Conservation (phyloP, 2,888 invertebrate genomes). For the Drosophila affinis region DNA sequence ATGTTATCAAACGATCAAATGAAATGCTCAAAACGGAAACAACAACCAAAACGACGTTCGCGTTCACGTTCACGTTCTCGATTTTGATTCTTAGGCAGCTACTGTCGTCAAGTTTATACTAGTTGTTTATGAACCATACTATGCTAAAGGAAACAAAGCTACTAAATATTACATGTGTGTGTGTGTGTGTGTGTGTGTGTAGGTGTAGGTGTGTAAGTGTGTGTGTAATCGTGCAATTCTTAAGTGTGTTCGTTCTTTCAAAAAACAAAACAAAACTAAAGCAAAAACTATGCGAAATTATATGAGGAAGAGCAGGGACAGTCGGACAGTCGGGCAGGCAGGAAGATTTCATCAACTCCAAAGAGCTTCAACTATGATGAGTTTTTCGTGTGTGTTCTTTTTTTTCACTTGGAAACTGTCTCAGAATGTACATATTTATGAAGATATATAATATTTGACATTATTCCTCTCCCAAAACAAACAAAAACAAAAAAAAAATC, state of each 20-base stretch:
- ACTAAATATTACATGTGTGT: conserved; percentile 55
- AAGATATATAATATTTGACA: conserved; percentile 38
- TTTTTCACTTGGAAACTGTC: conserved; percentile 35
- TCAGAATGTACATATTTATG: conserved; percentile 66
- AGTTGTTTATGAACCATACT: conserved; percentile 63
- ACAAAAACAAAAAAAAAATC: not conserved
- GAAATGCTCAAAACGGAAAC: conserved; percentile 68
- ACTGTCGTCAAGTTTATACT: conserved; percentile 71
- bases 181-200: conserved; percentile 15
- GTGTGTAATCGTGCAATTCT: conserved; percentile 77
- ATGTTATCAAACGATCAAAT: conserved; percentile 43
- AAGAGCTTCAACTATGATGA: conserved; percentile 50
- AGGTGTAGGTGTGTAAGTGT: not conserved
- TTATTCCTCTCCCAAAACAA: conserved; percentile 32
- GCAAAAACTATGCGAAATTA: conserved; percentile 24
- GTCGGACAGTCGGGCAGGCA: conserved; percentile 6
- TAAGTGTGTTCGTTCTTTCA: conserved; percentile 66
- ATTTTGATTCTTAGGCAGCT: conserved; percentile 71
- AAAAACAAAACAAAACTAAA: conserved; percentile 20
- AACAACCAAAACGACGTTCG: conserved; percentile 27
- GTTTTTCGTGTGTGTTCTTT: conserved; percentile 1
- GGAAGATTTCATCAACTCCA: conserved; percentile 44
- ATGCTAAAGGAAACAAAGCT: conserved; percentile 47
- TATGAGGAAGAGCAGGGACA: not conserved
- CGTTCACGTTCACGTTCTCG: conserved; percentile 34